Evolutionary conservation across 2,888 invertebrate genomes (phyloP).

Genomic region (Tortricodes alternella): DNA sequence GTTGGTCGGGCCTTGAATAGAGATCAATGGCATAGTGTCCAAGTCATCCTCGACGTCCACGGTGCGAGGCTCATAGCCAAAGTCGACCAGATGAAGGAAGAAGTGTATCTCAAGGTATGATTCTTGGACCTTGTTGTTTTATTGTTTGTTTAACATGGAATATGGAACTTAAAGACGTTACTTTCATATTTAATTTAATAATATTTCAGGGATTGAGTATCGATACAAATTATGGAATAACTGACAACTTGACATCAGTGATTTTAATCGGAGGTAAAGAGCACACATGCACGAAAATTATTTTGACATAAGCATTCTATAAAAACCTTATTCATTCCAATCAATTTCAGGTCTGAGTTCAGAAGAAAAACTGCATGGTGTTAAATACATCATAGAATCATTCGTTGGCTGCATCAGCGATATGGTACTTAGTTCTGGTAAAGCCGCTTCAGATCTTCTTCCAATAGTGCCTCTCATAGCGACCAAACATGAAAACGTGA

Average conservation of each 20-base stretch:
- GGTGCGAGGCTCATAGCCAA: conserved; percentile 91
- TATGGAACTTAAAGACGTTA: background rate
- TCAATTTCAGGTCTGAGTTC: conserved; percentile 88
- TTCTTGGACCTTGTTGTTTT: no score
- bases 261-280: conserved; percentile 95
- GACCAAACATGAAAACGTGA: conserved; percentile 94
- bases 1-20: conserved; percentile 94
- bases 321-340: no score
- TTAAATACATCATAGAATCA: conserved; percentile 95
- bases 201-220: conserved; percentile 86
- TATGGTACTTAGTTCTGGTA: conserved; percentile 92
- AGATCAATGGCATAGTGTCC: conserved; percentile 95
- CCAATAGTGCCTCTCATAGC: conserved; percentile 93
- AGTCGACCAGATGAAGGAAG: conserved; percentile 92
- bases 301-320: no score
- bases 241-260: conserved; percentile 92
- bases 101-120: conserved; percentile 87
- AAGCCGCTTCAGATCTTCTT: conserved; percentile 91
- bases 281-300: no score
- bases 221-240: conserved; percentile 93
- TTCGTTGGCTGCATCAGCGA: conserved; percentile 96
- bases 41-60: conserved; percentile 93
- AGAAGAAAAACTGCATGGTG: conserved; percentile 93
- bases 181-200: conserved; percentile 16
- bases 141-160: no score